Percentiles rank a stretch among this genome's conserved stretches.
Evolutionary conservation across 2,888 invertebrate species (phyloP).

Genomic region (Ernsta delagoae): DNA sequence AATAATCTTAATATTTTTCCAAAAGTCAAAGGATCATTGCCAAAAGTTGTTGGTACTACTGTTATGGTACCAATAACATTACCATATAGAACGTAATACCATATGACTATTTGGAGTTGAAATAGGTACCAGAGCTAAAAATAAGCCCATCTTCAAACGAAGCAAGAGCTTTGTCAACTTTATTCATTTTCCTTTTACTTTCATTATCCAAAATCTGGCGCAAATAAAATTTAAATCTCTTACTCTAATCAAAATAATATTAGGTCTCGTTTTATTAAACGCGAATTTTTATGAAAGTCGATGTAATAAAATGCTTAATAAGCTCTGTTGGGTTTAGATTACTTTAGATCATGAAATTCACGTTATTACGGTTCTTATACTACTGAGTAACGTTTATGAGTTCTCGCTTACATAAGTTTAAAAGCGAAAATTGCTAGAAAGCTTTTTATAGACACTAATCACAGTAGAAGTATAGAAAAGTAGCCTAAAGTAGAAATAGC

Average conservation of each 20-base stretch:
- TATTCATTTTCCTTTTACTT: neutral
- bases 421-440: neutral
- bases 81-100: no score
- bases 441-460: no score
- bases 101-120: no score
- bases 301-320: constrained; percentile 32
- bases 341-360: constrained; percentile 10
- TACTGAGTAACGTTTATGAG: constrained; percentile 21
- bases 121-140: no score
- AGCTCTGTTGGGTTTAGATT: neutral
- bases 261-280: constrained; percentile 29
- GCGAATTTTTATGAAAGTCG: constrained; percentile 29
- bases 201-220: constrained; percentile 25
- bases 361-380: constrained; percentile 5
- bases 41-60: no score
- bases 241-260: constrained; percentile 26
- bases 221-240: constrained; percentile 38
- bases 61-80: no score
- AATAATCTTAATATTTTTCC: no score
- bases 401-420: neutral
- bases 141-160: no score
- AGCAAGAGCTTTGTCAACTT: no score
- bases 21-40: no score
- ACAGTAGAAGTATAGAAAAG: no score
- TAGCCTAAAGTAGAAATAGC: no score